These are phyloP conservation scores for Thermophis baileyi DNA, from an alignment of 2,113 vertebrate genomes.

Conservation along the genomic window DNA sequence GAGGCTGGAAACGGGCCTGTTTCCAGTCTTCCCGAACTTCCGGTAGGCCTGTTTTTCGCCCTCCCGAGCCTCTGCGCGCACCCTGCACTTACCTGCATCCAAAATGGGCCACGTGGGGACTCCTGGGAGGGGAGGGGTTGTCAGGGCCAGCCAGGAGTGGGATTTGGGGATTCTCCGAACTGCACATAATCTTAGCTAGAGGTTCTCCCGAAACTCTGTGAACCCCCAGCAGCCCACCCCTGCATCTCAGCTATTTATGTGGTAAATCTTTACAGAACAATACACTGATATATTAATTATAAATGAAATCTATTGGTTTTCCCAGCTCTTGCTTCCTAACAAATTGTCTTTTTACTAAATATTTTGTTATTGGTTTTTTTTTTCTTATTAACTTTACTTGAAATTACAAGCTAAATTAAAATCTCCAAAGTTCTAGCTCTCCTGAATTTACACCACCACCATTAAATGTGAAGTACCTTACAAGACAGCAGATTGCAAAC, in stretches of 20 bases:
- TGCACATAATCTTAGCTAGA: too few species aligned
- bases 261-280: constrained; percentile 6
- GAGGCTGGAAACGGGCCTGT: too few species aligned
- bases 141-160: too few species aligned
- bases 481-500: constrained; percentile 78
- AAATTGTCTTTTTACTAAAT: constrained; percentile 12
- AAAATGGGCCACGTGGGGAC: too few species aligned
- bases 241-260: constrained; percentile 40
- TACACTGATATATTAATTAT: constrained; percentile 12
- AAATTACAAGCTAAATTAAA: constrained; percentile 14
- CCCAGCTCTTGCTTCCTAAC: neutral
- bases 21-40: too few species aligned
- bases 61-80: too few species aligned
- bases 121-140: too few species aligned
- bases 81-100: too few species aligned
- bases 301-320: neutral
- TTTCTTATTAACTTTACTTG: neutral
- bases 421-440: constrained; percentile 26
- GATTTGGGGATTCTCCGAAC: too few species aligned
- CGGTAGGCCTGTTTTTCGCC: too few species aligned
- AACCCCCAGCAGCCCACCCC: too few species aligned
- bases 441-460: constrained; percentile 60
- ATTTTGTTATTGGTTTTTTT: neutral
- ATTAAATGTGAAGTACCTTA: constrained; percentile 71
- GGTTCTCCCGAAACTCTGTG: too few species aligned